phyloP scores from a whole-genome alignment of 2,797 vertebrate species.

The Pseudochaenichthys georgianus region DNA sequence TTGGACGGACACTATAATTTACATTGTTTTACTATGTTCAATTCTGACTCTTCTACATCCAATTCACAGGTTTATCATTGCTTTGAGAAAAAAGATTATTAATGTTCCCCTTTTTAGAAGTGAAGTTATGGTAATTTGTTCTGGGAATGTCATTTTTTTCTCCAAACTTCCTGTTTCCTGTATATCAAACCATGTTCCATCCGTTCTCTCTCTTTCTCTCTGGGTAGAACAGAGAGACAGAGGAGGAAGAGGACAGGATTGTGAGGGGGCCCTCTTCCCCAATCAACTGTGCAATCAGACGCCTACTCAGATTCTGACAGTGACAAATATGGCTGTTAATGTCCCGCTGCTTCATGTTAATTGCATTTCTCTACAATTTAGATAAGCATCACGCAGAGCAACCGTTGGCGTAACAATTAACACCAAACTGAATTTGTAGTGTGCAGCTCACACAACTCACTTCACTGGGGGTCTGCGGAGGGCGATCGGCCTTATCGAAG shows the following conservation, averaged over 20 bases:
- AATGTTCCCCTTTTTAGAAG: no score
- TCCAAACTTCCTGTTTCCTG: slow-evolving; percentile 15
- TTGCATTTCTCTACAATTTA: slow-evolving; percentile 80
- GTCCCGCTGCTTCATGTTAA: slow-evolving; percentile 81
- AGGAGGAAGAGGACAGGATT: slow-evolving; percentile 12
- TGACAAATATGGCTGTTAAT: slow-evolving; percentile 85
- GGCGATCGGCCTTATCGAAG: no score
- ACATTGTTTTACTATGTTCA: no score
- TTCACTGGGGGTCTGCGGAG: slow-evolving; percentile 32
- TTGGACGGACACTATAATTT: no score
- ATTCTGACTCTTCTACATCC: no score
- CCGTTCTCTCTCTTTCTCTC: slow-evolving; percentile 8
- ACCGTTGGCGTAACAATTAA: slow-evolving; percentile 77
- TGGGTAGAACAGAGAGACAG: neutral
- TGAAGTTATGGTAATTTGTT: no score
- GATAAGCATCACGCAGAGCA: slow-evolving; percentile 66
- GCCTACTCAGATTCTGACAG: slow-evolving; percentile 77
- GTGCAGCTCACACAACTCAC: slow-evolving; percentile 41
- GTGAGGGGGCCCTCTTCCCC: slow-evolving; percentile 59
- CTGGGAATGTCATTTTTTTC: no score
- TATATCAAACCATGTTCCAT: slow-evolving; percentile 13
- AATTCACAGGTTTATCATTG: no score
- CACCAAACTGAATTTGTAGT: slow-evolving; percentile 57
- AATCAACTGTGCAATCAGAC: slow-evolving; percentile 82
- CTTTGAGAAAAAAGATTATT: no score